Evolutionary conservation across 2,113 vertebrate genomes (phyloP), one percentile per base, ranked within the genome.

Genomic region (Turdus rufiventris): DNA sequence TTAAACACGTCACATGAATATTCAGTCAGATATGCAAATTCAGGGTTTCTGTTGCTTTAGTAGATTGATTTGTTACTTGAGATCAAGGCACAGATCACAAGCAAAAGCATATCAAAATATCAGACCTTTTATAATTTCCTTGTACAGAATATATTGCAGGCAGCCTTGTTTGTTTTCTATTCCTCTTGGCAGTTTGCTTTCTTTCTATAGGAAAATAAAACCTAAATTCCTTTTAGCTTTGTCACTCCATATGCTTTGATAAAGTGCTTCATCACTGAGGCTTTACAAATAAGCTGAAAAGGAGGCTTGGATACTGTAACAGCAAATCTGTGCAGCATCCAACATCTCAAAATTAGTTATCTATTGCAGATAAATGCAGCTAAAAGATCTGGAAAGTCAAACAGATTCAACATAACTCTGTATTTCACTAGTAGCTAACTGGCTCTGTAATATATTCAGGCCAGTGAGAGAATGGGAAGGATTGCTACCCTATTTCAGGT

Each of bases 1-100:
- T 93, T 81, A 92, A 91, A 93, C 74, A 66, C 23, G 63, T 48
- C 78, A 93, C 38, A 72, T 93, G 92, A 96, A 96, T 85, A 89
- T 92, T 87, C 89, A 96, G 79, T 85, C 43, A 96, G 72, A 94
- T 92, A 94, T 93, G 71, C 54, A 95, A 91, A 96, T 94, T 18
- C 62, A 80, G 17, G 6, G 5, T 67, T 74, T 79, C 78, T 83
- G 66, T 78, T 76, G 48, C 67, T 91, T 88, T 67, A 92, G 71
- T 76, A 83, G 85, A 88, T 87, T 94, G 66, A 89, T 85, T 45
- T 89, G 81, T 94, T 92, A 82, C 89, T 93, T 93, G 82, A 96
- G 72, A 95, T 91, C 82, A 96, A 96, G 90, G 88, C 62, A 91
- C 33, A 71, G 60, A 88, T 82, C 63, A 91, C 67, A 92, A 92